A percentile compares a stretch with the other conserved stretches of the same genome.
Conservation (phyloP, 1,140 invertebrate species). For the Hyphantria cunea region DNA sequence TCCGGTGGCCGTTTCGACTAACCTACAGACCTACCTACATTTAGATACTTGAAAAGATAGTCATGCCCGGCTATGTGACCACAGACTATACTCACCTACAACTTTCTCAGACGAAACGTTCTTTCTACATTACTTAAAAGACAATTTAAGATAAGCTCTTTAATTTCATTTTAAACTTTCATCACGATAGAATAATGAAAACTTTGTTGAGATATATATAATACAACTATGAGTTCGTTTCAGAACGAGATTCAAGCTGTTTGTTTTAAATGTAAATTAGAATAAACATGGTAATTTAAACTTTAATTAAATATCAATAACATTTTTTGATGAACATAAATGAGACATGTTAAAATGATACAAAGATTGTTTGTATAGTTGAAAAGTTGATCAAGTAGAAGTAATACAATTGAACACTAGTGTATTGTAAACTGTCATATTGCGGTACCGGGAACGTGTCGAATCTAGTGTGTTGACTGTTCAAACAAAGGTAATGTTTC, state of each 20-base stretch:
- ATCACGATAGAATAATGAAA: conserved; percentile 12
- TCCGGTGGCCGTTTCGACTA: neutral
- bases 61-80: conserved; percentile 13
- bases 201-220: conserved; percentile 10
- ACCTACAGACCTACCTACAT: conserved; percentile 22
- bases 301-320: too few relatives aligned
- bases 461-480: neutral
- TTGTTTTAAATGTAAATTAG: conserved; percentile 1
- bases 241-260: neutral
- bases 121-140: conserved; percentile 7
- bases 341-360: conserved; percentile 16
- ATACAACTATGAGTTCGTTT: conserved; percentile 19
- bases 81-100: conserved; percentile 7
- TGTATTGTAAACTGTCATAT: neutral
- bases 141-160: conserved; percentile 13
- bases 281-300: neutral
- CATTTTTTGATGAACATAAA: too few relatives aligned
- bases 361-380: conserved; percentile 3
- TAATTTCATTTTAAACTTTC: conserved; percentile 23
- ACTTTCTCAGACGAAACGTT: conserved; percentile 14
- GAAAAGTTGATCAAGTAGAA: conserved; percentile 7
- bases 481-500: too few relatives aligned
- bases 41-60: conserved; percentile 19
- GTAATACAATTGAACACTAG: conserved; percentile 6
- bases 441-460: neutral